phyloP scores from a whole-genome alignment of 2,113 vertebrate genomes.

The Ancistrus triradiatus region DNA sequence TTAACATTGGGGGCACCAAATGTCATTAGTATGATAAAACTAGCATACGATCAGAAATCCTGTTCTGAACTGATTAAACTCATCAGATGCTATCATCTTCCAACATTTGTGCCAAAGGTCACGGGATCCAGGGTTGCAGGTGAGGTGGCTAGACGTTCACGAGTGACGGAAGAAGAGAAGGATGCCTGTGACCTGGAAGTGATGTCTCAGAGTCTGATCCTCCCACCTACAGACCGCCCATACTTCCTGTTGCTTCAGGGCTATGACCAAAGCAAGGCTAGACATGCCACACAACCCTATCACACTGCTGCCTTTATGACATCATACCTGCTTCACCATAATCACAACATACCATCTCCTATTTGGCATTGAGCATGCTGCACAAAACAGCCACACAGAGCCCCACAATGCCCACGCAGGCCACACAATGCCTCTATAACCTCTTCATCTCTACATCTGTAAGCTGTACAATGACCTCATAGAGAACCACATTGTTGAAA shows the following conservation, averaged over 20 bases:
- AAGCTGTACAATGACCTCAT: conserved; percentile 68
- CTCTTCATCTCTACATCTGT: conserved; percentile 59
- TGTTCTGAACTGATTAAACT: no score
- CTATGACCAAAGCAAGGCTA: conserved; percentile 80
- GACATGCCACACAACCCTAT: conserved; percentile 57
- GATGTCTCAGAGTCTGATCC: conserved; percentile 85
- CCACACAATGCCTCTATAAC: conserved; percentile 49
- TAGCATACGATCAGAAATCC: no score
- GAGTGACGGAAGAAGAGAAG: conserved; percentile 56
- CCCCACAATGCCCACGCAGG: conserved; percentile 54
- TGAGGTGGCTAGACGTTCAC: conserved; percentile 57
- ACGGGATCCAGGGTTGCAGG: conserved; percentile 53
- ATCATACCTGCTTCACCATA: conserved; percentile 70
- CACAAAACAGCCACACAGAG: conserved; percentile 64
- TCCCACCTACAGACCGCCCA: conserved; percentile 81
- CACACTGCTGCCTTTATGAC: conserved; percentile 57
- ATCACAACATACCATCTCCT: conserved; percentile 70
- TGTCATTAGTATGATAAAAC: no score
- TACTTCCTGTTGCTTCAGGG: conserved; percentile 88
- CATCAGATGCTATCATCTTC: no score
- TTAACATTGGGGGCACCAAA: no score
- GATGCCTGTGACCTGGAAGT: conserved; percentile 77
- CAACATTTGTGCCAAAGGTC: conserved; percentile 44
- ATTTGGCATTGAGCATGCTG: conserved; percentile 57
- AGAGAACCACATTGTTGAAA: conserved; percentile 65